Conservation (phyloP, 2,888 invertebrate species). For the Epinotia bilunana region DNA sequence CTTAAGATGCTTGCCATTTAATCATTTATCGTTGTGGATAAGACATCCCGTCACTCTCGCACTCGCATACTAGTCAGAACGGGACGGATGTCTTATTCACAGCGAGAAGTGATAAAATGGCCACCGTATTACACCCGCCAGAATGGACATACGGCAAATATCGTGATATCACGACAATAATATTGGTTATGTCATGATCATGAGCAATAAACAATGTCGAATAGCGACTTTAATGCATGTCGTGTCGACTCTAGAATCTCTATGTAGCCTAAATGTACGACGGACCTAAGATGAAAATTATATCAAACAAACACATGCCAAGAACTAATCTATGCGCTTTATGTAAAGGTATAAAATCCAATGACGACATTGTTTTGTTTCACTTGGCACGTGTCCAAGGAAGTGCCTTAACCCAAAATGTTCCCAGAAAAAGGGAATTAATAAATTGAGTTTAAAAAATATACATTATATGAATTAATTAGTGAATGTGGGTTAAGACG, state of each 20-base stretch:
- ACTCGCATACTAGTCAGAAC: too few species aligned
- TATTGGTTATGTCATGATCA: background rate
- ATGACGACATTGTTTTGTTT: background rate
- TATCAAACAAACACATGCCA: conserved; percentile 14
- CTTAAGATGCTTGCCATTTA: too few species aligned
- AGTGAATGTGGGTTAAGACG: background rate
- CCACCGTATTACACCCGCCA: too few species aligned
- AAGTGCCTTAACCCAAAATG: background rate
- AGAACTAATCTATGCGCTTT: conserved; percentile 8
- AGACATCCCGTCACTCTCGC: too few species aligned
- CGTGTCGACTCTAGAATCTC: background rate
- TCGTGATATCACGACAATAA: background rate
- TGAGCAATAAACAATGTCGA: background rate
- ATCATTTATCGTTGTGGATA: too few species aligned
- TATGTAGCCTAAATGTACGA: background rate
- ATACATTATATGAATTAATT: background rate
- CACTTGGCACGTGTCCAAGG: background rate
- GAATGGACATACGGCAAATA: background rate
- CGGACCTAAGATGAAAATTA: background rate
- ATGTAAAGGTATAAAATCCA: conserved; percentile 14
- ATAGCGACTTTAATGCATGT: background rate
- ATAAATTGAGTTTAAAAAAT: background rate
- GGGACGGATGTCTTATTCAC: too few species aligned
- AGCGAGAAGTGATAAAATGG: too few species aligned
- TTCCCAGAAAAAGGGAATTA: background rate